phyloP scores from a whole-genome alignment of 2,113 vertebrate species.

The Emydura subglobosa region DNA sequence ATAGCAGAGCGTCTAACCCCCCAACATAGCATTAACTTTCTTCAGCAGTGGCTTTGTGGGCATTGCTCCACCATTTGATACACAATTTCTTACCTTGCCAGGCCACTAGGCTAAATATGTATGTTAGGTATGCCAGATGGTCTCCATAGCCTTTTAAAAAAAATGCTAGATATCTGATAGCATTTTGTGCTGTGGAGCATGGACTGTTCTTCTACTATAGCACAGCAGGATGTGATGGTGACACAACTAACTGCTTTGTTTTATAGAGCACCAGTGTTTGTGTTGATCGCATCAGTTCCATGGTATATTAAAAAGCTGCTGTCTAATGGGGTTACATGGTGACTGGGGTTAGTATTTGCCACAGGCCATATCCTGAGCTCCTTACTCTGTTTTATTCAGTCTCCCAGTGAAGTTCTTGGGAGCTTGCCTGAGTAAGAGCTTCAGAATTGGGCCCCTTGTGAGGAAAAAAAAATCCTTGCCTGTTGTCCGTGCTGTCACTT shows the following conservation, averaged over 20 bases:
- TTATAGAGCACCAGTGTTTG: neutral
- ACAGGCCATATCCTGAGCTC: neutral
- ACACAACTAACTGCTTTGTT: neutral
- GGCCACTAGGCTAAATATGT: neutral
- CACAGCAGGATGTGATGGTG: neutral
- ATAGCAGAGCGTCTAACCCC: neutral
- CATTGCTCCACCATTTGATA: neutral
- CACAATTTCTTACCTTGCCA: neutral
- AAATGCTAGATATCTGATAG: neutral
- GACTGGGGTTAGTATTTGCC: neutral
- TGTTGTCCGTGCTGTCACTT: neutral
- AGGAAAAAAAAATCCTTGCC: neutral
- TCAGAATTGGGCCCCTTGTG: neutral
- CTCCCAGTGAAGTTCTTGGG: neutral
- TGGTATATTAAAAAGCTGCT: neutral
- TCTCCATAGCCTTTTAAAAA: neutral
- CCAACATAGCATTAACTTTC: neutral
- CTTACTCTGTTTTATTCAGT: neutral
- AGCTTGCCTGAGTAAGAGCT: neutral
- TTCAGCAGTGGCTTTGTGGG: neutral
- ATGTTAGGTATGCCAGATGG: neutral
- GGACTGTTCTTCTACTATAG: neutral
- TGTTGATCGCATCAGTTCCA: neutral
- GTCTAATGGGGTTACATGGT: neutral
- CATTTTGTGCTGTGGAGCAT: rapidly evolving